Base-by-base conservation (phyloP, 2,888 invertebrate genomes). In the Halictus quadricinctus region DNA sequence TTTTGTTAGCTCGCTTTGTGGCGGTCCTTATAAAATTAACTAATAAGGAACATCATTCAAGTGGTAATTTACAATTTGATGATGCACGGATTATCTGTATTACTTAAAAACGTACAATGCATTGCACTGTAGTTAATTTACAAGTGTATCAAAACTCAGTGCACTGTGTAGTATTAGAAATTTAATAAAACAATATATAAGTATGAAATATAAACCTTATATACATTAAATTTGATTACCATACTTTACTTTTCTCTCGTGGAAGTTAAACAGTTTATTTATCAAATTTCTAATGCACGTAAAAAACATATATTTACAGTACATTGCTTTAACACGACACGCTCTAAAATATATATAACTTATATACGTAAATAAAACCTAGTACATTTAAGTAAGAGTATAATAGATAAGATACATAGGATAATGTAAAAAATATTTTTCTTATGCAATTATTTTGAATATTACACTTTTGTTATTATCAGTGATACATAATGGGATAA, bases 121-220 rank as follows among this genome's bases (percentile, higher is more conserved):
- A 76, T 80, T 85, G 75, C 64, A 86, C 72, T 88, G 80, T 78
- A 88, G 87, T 83, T 76, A 79, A 81, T 84, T 84, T 81, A 84
- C 76, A 50, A 69, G 79, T 58, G 69, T 21, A 72, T 69, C 70
- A 36, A 58, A 72, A 73, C 41, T 21, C 79, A 58, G 70, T 73
- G 77, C 79, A 81, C 78, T 88, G 85, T 88, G 86, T 90, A 89
- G 87, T 86, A 87, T 87, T 90, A 86, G 73, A 88, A 46, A 86
- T 83, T 78, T 74, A 89, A 89, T 87, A 89, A 89, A 88, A 83
- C 76, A 72, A 60, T 79, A 64, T 29, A 80, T 25, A 79, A 80
- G 13, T 81, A 81, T 83, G 41, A 76, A 72, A 74, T 66, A 13
- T 86, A 74, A 76, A 77, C 29, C 74, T 72, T 76, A 7, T 64